These are phyloP conservation scores for Sula dactylatra DNA, from an alignment of 2,113 vertebrate genomes.

Conservation along the genomic window DNA sequence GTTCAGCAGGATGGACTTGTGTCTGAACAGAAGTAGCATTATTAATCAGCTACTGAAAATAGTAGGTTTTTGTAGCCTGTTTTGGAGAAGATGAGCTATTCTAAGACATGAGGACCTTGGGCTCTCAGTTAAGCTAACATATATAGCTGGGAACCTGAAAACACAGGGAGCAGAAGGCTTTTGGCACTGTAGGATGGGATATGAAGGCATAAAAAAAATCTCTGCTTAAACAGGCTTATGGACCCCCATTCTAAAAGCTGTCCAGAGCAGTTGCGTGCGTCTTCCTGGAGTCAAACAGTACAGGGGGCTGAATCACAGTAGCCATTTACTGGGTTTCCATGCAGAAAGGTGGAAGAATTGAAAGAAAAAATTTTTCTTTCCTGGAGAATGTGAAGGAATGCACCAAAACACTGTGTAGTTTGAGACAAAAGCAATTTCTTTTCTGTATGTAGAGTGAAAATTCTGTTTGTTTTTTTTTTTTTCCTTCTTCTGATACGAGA, in stretches of 20 bases:
- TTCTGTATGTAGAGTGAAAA: background rate
- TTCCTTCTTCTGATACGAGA: background rate
- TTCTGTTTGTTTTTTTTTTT: background rate
- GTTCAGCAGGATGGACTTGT: background rate
- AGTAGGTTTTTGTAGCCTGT: background rate
- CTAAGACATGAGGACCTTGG: background rate
- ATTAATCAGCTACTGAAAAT: background rate
- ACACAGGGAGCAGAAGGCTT: background rate
- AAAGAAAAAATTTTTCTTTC: background rate
- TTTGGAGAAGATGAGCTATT: background rate
- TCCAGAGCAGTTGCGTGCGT: background rate
- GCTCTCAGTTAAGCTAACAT: background rate
- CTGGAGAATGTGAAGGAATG: background rate
- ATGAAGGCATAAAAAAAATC: background rate
- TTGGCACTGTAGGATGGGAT: background rate
- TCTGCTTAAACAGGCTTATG: background rate
- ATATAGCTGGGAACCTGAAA: background rate
- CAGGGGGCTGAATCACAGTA: background rate
- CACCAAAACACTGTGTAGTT: background rate
- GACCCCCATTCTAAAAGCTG: background rate
- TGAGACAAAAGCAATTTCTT: background rate
- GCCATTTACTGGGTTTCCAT: background rate
- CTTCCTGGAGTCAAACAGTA: background rate
- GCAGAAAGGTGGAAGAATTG: background rate
- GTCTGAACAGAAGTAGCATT: background rate